phyloP scores from a whole-genome alignment of 2,113 vertebrate genomes.

The Alces alces region DNA sequence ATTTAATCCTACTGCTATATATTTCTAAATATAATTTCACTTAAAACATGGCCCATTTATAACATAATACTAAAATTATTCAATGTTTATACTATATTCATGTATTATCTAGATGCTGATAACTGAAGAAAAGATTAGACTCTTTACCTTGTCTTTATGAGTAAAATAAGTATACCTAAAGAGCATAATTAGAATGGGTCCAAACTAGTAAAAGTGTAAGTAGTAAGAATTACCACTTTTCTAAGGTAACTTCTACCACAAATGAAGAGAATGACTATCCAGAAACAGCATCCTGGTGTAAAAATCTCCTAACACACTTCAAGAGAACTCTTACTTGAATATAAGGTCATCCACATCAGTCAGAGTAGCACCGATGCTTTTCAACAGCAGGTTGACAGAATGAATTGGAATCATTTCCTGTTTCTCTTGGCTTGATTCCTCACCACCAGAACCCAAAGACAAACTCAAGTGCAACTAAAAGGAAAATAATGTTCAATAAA shows the following conservation, averaged over 20 bases:
- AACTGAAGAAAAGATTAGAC: neutral
- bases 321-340: slow-evolving; percentile 90
- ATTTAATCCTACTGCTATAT: neutral
- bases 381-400: slow-evolving; percentile 92
- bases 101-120: neutral
- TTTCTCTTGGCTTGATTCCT: slow-evolving; percentile 80
- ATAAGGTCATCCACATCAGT: slow-evolving; percentile 97
- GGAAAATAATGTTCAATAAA: slow-evolving; percentile 34
- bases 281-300: neutral
- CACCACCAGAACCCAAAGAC: slow-evolving; percentile 90
- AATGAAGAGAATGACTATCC: neutral
- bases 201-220: neutral
- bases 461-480: slow-evolving; percentile 93
- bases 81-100: neutral
- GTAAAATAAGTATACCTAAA: neutral
- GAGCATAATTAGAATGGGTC: neutral
- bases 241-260: neutral
- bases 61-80: neutral
- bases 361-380: slow-evolving; percentile 96
- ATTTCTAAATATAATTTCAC: neutral
- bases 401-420: slow-evolving; percentile 87
- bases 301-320: neutral
- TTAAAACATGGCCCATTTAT: slow-evolving; percentile 18
- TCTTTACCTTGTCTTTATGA: neutral
- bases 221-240: neutral